Conservation (phyloP, 2,888 invertebrate species). For the Drosophila suboccidentalis region DNA sequence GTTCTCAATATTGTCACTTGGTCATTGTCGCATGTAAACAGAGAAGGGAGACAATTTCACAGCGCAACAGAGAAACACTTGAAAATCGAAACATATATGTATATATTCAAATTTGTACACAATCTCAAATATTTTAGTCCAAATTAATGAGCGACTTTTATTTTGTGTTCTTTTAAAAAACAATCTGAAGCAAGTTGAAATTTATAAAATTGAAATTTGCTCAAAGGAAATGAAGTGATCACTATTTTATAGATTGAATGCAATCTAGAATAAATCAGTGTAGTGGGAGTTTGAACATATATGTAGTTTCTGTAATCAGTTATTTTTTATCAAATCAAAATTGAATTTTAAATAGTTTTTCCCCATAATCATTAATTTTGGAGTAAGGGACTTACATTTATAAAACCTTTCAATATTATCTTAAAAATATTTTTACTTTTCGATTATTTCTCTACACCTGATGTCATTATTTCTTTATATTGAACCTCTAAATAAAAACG, state of each 20-base stretch:
- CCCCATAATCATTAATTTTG: neutral
- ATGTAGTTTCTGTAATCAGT: neutral
- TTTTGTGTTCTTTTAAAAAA: no score
- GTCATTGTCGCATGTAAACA: slow-evolving; percentile 48
- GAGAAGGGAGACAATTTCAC: slow-evolving; percentile 31
- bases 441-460: no score
- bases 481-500: no score
- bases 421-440: neutral
- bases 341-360: neutral
- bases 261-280: neutral
- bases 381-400: no score
- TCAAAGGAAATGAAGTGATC: neutral
- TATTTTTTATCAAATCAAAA: neutral
- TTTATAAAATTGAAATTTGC: neutral
- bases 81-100: slow-evolving; percentile 1
- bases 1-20: slow-evolving; percentile 63
- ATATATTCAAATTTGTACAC: neutral
- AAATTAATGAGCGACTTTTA: neutral
- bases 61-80: slow-evolving; percentile 20
- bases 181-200: neutral
- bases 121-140: neutral
- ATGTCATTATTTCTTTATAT: no score
- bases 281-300: no score
- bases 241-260: neutral
- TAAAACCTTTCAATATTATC: no score